Conservation (phyloP, 2,888 invertebrate genomes). For the Pollenia griseotomentosa region DNA sequence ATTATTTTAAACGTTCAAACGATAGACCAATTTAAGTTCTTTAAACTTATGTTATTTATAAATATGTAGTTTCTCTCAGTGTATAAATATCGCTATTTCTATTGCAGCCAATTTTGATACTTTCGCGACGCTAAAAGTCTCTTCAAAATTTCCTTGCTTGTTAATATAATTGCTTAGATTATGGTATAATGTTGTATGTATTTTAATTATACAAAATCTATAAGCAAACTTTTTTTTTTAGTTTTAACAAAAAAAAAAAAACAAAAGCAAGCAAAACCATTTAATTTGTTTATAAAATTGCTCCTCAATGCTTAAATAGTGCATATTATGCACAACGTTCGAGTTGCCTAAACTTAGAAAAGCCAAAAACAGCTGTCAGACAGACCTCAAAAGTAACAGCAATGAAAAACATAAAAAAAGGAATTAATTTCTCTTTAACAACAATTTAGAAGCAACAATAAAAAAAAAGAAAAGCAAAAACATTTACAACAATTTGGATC, state of each 20-base stretch:
- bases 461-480: constrained; percentile 1
- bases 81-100: no score
- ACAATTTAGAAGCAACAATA: constrained; percentile 46
- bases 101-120: no score
- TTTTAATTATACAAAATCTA: constrained; percentile 41
- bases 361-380: constrained; percentile 50
- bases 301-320: constrained; percentile 56
- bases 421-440: constrained; percentile 69
- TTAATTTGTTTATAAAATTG: constrained; percentile 56
- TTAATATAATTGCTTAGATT: constrained; percentile 36
- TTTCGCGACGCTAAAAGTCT: not conserved
- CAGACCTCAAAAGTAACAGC: constrained; percentile 35
- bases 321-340: constrained; percentile 17
- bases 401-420: not conserved
- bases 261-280: constrained; percentile 24
- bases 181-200: constrained; percentile 4
- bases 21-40: no score
- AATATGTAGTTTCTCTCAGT: no score
- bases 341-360: constrained; percentile 6
- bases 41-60: no score
- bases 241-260: constrained; percentile 25
- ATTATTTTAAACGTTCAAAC: no score
- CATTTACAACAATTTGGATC: not conserved
- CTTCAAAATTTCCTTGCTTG: constrained; percentile 21
- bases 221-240: constrained; percentile 24